A percentile compares a stretch with the other conserved stretches of the same genome.
These are phyloP conservation scores for Sitta europaea DNA, from an alignment of 2,113 vertebrate genomes.

Conservation along the genomic window DNA sequence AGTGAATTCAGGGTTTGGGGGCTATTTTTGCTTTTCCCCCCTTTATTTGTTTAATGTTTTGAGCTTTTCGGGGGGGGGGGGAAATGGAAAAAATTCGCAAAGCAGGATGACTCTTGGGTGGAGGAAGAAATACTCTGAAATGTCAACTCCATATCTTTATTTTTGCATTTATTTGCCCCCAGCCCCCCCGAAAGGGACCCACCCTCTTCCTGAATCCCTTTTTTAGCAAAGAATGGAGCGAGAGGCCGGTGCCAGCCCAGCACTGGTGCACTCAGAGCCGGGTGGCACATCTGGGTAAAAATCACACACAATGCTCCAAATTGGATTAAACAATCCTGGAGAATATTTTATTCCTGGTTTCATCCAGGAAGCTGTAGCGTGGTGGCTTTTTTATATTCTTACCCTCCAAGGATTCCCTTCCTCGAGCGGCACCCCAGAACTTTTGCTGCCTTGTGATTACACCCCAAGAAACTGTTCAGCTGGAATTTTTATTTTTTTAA, in stretches of 20 bases:
- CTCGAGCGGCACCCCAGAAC: neutral
- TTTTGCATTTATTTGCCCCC: neutral
- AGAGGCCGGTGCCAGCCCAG: neutral
- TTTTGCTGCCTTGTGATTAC: neutral
- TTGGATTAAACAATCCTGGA: neutral
- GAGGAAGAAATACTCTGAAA: neutral
- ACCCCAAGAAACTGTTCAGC: neutral
- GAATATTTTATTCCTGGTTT: neutral
- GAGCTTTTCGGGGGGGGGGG: neutral
- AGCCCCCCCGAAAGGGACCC: neutral
- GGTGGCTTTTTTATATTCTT: neutral
- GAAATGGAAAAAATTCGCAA: neutral
- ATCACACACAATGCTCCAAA: neutral
- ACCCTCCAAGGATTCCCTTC: neutral
- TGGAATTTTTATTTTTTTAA: neutral
- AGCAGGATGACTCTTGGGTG: neutral
- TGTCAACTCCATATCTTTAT: neutral
- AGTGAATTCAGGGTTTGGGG: neutral
- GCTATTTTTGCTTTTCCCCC: neutral
- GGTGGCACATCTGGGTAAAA: neutral
- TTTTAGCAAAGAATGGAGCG: neutral
- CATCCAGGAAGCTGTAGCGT: neutral
- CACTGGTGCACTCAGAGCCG: neutral
- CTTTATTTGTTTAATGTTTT: neutral
- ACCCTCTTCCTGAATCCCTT: slow-evolving; percentile 26